Conservation (phyloP, 2,797 vertebrate species). For the Eulemur coronatus region DNA sequence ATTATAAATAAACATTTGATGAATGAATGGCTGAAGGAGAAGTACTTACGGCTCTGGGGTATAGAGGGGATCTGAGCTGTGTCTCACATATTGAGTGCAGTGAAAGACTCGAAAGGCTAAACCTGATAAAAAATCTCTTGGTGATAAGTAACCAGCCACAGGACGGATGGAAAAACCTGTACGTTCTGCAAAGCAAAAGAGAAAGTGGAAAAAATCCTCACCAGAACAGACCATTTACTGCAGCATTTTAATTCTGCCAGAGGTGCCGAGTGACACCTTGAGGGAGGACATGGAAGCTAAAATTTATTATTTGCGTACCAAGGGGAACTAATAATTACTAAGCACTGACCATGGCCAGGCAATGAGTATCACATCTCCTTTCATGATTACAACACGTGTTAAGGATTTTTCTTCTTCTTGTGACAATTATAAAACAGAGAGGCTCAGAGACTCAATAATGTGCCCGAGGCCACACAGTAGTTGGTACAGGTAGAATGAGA, state of each 20-base stretch:
- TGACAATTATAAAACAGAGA: not conserved
- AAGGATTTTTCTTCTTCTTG: not conserved
- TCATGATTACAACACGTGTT: not conserved
- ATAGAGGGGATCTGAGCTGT: slow-evolving; percentile 97
- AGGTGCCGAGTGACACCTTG: not conserved
- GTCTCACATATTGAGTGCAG: slow-evolving; percentile 98
- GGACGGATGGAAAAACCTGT: slow-evolving; percentile 97
- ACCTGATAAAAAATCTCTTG: slow-evolving; percentile 97
- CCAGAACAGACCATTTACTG: not conserved
- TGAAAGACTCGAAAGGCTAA: slow-evolving; percentile 99
- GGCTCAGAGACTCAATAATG: not conserved
- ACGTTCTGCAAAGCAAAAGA: slow-evolving; percentile 87
- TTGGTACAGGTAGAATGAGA: not conserved
- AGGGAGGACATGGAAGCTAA: not conserved
- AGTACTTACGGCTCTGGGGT: slow-evolving; percentile 96
- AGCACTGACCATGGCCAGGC: not conserved
- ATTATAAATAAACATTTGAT: not conserved
- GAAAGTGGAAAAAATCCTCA: not conserved
- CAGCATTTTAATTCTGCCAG: not conserved
- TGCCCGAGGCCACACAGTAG: not conserved
- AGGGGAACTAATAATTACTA: not conserved
- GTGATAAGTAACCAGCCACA: slow-evolving; percentile 96
- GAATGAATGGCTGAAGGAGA: not conserved
- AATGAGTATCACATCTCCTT: not conserved
- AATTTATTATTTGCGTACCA: not conserved